Conservation (phyloP, 2,888 invertebrate genomes). For the Ellobium chinense region DNA sequence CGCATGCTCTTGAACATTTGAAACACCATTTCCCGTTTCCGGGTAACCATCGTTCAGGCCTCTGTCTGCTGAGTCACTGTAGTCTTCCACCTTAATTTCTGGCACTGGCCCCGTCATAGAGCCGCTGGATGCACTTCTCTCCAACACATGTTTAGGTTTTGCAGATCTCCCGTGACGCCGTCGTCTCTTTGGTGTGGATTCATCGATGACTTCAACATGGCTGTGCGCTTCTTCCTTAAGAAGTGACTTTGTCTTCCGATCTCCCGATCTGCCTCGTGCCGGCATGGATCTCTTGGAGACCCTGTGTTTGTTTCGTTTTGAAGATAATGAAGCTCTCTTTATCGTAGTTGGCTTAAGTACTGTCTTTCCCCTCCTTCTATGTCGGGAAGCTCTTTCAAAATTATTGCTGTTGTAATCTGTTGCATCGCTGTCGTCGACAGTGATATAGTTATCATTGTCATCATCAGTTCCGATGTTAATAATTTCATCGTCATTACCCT, state of each 20-base stretch:
- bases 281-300: neutral
- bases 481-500: neutral
- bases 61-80: slow-evolving; percentile 14
- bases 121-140: neutral
- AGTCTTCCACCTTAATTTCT: slow-evolving; percentile 42
- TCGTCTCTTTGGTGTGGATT: neutral
- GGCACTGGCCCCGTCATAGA: slow-evolving; percentile 23
- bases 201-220: neutral
- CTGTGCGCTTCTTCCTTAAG: neutral
- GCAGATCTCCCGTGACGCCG: neutral
- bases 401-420: no score
- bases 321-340: no score
- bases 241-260: no score
- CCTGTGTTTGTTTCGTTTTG: neutral
- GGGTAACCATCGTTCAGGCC: neutral
- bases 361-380: no score
- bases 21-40: neutral
- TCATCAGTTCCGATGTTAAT: neutral
- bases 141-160: neutral
- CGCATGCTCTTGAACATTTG: neutral
- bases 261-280: no score
- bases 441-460: neutral
- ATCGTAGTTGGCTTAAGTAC: no score
- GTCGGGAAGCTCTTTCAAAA: no score
- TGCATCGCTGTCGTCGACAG: no score